Evolutionary conservation across 2,888 invertebrate genomes (phyloP).

Genomic region (Dolichopus griseipennis): DNA sequence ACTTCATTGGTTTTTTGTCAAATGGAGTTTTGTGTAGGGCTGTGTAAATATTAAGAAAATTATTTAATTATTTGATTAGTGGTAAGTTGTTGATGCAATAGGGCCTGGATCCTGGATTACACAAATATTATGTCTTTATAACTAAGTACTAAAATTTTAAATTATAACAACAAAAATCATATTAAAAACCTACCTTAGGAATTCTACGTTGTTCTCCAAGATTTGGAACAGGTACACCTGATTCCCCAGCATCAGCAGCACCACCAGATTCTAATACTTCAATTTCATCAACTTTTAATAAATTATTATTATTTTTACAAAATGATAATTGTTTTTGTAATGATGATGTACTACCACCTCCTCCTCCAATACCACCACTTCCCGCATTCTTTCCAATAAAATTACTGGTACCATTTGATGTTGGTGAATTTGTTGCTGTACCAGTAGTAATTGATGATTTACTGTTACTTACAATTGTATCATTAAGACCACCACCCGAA

Average conservation of each 20-base stretch:
- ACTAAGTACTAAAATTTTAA: too few species aligned
- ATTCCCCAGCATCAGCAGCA: neutral
- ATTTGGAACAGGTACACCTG: neutral
- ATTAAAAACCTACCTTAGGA: neutral
- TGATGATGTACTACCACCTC: neutral
- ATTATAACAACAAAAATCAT: too few species aligned
- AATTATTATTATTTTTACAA: constrained; percentile 9
- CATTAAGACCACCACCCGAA: constrained; percentile 18
- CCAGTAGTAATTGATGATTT: neutral
- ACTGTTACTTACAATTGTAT: neutral
- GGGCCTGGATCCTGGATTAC: too few species aligned
- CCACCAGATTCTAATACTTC: constrained; percentile 14
- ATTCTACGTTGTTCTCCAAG: neutral
- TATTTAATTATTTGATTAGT: too few species aligned
- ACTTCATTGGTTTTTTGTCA: too few species aligned
- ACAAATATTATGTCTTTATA: too few species aligned
- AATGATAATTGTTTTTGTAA: constrained; percentile 8
- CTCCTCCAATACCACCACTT: neutral
- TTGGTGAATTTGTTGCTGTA: too few species aligned
- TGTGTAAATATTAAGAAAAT: too few species aligned
- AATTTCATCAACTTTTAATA: constrained; percentile 17
- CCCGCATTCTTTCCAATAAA: too few species aligned
- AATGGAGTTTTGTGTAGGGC: too few species aligned
- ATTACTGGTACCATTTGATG: too few species aligned
- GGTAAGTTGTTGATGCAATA: too few species aligned